Base-by-base conservation (phyloP, 1,140 invertebrate genomes). In the Caenorhabditis latens region DNA sequence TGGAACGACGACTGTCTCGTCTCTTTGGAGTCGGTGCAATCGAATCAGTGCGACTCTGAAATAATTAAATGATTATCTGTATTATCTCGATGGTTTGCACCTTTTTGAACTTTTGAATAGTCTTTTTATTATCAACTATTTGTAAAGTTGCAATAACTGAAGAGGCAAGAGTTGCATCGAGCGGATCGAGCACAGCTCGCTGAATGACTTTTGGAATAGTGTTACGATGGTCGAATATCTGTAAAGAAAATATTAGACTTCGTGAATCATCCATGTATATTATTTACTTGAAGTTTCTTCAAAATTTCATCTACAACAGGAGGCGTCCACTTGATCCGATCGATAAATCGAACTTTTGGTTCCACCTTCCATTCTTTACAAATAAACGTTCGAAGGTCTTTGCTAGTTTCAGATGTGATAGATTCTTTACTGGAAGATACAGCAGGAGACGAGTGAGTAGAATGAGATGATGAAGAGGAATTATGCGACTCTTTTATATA, bases 181-280 rank as follows among this genome's bases (percentile, higher is more conserved):
- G 93, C 0, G 97, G 97, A 94, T 99, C 98, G 95, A 99, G 96
- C 89, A 97, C 96, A 42, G 97, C 97, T 85, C 98, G 94, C 93
- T 99, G 98, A 93, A 99, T 95, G 97, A 98, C 99, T 94, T 99
- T 99, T 24, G 98, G 98, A 92, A 99, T 99, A 50, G 98, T 99
- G 58, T 96, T 97, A 61, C 97, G 94, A 4, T 98, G 98, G 93
- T 99, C 98, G 85, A 96, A 95, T 92, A 99, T 96, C 96, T 97
- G 97, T n/a, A 96, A 97, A 83, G 55, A 75, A 24, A 19, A 82
- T 40, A 50, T 14, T 40, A 88, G 75, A 87, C 48, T 32, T 2
- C 16, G 43, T 21, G 46, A 53, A 21, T 50, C 42, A 32, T 32
- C 32, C 32, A 32, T 32, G 0, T 24, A 75, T 43, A 55, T 61